Conservation (phyloP, 2,797 vertebrate species). For the Iguana delicatissima region DNA sequence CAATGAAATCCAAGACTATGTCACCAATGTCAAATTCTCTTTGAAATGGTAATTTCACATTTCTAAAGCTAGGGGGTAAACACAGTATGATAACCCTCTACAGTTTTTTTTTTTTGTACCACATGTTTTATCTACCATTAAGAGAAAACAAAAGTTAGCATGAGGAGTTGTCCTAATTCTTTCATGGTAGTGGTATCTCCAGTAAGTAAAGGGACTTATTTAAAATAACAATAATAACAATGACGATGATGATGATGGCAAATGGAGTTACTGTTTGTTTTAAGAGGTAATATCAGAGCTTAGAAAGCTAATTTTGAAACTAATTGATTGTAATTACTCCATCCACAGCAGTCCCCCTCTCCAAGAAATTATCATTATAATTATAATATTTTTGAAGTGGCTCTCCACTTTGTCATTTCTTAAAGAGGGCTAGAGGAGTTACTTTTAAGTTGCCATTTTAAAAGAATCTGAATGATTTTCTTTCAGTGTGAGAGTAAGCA, state of each 20-base stretch:
- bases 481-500: too few relatives aligned
- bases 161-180: background rate
- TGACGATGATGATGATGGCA: background rate
- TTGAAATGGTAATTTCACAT: background rate
- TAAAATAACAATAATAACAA: too few relatives aligned
- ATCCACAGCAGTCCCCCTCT: too few relatives aligned
- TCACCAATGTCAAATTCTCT: background rate
- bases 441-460: too few relatives aligned
- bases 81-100: background rate
- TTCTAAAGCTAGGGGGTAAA: background rate
- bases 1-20: background rate
- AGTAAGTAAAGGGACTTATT: background rate
- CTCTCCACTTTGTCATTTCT: too few relatives aligned
- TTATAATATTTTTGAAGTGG: too few relatives aligned
- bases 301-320: too few relatives aligned
- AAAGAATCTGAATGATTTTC: too few relatives aligned
- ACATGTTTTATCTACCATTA: background rate
- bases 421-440: too few relatives aligned
- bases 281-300: too few relatives aligned
- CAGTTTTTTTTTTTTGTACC: background rate
- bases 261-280: background rate
- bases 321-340: too few relatives aligned
- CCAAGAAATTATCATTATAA: too few relatives aligned
- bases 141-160: background rate
- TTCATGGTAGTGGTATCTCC: conserved; percentile 4